Conservation (phyloP, 2,113 vertebrate species). For the Myotis lucifugus region DNA sequence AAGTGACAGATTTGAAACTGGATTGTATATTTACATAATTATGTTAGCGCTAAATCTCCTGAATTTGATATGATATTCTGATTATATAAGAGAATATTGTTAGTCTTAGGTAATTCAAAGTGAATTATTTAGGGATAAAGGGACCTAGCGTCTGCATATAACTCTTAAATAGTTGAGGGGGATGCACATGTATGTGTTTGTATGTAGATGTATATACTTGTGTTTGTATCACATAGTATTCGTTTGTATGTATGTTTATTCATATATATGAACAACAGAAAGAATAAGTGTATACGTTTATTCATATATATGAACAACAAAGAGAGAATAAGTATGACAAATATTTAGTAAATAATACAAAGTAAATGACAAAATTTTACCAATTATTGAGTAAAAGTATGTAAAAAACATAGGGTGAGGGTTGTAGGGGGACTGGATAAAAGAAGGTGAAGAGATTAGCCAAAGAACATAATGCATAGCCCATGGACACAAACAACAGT, state of each 20-base stretch:
- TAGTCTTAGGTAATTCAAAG: neutral
- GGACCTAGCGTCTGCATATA: neutral
- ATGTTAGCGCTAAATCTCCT: neutral
- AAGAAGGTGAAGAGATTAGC: neutral
- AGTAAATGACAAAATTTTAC: neutral
- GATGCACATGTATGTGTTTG: neutral
- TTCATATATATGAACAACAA: neutral
- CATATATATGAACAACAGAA: neutral
- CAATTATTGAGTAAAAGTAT: neutral
- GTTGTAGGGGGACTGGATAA: neutral
- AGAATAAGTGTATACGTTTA: neutral
- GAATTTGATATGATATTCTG: neutral
- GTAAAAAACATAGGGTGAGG: neutral
- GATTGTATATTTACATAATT: neutral
- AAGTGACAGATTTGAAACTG: constrained; percentile 19
- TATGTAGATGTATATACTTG: neutral
- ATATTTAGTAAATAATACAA: neutral
- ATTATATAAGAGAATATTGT: neutral
- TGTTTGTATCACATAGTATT: neutral
- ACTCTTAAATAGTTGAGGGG: neutral
- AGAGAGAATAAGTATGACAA: neutral
- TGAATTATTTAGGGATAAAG: neutral
- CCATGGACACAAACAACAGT: neutral
- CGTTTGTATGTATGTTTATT: too few relatives aligned
- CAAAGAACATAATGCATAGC: neutral